phyloP scores from a whole-genome alignment of 2,888 invertebrate genomes.

The Ramazzottius varieornatus region DNA sequence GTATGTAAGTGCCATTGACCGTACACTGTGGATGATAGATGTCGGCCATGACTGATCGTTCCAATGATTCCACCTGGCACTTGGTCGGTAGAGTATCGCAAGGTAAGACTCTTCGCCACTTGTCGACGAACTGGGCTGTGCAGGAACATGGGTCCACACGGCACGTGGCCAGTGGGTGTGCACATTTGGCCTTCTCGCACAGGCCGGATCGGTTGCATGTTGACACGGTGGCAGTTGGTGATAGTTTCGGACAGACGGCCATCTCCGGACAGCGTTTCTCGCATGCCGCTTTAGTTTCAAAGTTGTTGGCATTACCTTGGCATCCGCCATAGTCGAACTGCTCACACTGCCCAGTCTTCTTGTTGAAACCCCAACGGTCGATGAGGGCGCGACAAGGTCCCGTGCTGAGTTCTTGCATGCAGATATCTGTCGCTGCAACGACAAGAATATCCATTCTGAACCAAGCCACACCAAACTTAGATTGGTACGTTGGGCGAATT shows the following conservation, averaged over 20 bases:
- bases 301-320: constrained; percentile 56
- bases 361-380: constrained; percentile 45
- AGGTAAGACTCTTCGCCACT: not conserved
- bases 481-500: too few relatives aligned
- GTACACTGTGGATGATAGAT: constrained; percentile 9
- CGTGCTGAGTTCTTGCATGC: constrained; percentile 11
- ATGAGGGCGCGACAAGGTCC: constrained; percentile 17
- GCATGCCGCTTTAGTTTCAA: constrained; percentile 49
- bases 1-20: constrained; percentile 33
- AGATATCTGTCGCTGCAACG: constrained; percentile 7
- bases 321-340: constrained; percentile 41
- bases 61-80: constrained; percentile 2
- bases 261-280: constrained; percentile 40
- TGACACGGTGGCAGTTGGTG: constrained; percentile 12
- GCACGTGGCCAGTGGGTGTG: constrained; percentile 13
- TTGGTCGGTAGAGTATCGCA: not conserved
- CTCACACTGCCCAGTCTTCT: constrained; percentile 46
- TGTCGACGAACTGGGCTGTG: constrained; percentile 12
- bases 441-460: not conserved
- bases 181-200: constrained; percentile 15
- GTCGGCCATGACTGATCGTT: constrained; percentile 5
- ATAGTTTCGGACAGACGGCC: constrained; percentile 17
- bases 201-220: constrained; percentile 16
- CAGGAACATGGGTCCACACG: constrained; percentile 20
- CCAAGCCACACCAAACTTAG: too few relatives aligned